Evolutionary conservation across 92 coral and sea anemone genomes (phyloP).

Genomic region (Galaxea fascicularis): DNA sequence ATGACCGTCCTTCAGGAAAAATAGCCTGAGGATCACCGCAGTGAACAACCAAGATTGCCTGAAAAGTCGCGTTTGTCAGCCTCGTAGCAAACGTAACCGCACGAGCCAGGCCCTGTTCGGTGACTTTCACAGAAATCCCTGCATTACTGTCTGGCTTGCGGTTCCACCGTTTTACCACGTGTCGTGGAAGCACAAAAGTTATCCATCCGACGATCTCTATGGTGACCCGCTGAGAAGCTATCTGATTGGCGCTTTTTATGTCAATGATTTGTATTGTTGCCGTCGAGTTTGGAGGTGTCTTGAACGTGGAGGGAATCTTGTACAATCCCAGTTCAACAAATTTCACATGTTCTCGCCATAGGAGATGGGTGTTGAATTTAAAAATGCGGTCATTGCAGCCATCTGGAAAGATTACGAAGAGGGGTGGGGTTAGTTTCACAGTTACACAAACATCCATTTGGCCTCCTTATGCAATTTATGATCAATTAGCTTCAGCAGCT

Average conservation of each 20-base stretch:
- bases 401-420: constrained; percentile 1
- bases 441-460: not conserved
- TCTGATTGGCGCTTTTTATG: not conserved
- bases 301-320: constrained; percentile 20
- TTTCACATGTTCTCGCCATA: not conserved
- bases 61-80: constrained; percentile 15
- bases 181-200: constrained; percentile 1
- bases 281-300: not conserved
- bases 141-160: constrained; percentile 20
- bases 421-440: not conserved
- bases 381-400: constrained; percentile 25
- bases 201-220: constrained; percentile 36
- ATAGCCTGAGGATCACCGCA: not conserved
- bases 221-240: constrained; percentile 21
- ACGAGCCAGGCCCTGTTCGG: not conserved
- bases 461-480: not conserved
- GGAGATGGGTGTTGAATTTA: constrained; percentile 25
- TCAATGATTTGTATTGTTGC: constrained; percentile 4
- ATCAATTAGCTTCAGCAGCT: not conserved
- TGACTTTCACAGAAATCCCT: constrained; percentile 11
- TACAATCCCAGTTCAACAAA: constrained; percentile 22
- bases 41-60: constrained; percentile 16
- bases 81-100: constrained; percentile 26
- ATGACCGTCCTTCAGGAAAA: not conserved
- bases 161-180: constrained; percentile 16